Evolutionary conservation across 2,797 vertebrate species (phyloP).

Genomic region (Acanthornis magna): DNA sequence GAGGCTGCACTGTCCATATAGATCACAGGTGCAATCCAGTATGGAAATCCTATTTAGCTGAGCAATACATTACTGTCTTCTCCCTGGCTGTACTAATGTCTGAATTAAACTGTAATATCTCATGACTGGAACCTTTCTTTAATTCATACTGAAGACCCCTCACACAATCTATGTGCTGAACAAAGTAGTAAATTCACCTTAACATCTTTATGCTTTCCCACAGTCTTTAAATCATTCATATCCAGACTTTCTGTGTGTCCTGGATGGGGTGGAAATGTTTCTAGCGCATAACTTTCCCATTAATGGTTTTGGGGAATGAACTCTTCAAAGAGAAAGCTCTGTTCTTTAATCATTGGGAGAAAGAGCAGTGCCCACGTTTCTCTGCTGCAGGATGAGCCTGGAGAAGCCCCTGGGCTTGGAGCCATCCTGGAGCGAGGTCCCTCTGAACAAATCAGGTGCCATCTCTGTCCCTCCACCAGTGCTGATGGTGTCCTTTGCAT

Average conservation of each 20-base stretch:
- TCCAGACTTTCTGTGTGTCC: background rate
- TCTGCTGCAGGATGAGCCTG: background rate
- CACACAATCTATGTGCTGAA: slow-evolving; percentile 14
- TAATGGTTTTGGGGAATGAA: background rate
- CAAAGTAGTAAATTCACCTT: slow-evolving; percentile 54
- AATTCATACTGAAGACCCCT: slow-evolving; percentile 37
- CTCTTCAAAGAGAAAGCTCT: background rate
- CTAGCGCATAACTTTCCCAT: slow-evolving; percentile 16
- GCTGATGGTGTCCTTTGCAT: background rate
- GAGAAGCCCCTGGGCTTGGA: background rate
- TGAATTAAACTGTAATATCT: slow-evolving; percentile 34
- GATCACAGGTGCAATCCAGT: background rate
- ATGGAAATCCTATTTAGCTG: background rate
- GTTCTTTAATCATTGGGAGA: background rate
- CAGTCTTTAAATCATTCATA: slow-evolving; percentile 54
- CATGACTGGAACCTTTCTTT: slow-evolving; percentile 22
- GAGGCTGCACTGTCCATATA: background rate
- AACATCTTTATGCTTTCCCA: slow-evolving; percentile 36
- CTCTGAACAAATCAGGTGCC: background rate
- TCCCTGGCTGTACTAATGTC: background rate
- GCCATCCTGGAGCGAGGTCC: background rate
- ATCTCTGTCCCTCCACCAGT: background rate
- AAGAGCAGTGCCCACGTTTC: background rate
- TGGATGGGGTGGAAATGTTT: background rate
- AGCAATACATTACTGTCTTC: background rate